Evolutionary conservation across 2,797 vertebrate species (phyloP).

Genomic region (Eidolon dupreanum): DNA sequence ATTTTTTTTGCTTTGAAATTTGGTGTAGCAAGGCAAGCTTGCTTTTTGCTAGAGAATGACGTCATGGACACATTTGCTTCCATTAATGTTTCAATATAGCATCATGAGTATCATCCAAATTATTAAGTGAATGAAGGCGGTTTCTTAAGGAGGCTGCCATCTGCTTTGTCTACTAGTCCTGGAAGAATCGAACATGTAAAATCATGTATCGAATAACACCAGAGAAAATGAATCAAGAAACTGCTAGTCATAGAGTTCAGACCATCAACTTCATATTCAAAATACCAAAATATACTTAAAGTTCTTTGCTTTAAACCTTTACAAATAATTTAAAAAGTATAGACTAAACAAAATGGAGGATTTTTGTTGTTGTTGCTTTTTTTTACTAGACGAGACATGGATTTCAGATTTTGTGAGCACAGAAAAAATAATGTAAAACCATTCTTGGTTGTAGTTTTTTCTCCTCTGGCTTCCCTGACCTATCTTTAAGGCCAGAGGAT

Average conservation of each 20-base stretch:
- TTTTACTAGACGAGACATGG: neutral
- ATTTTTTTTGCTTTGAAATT: neutral
- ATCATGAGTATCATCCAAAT: neutral
- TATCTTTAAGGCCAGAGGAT: neutral
- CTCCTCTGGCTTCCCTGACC: neutral
- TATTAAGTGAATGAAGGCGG: constrained; percentile 8
- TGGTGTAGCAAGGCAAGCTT: neutral
- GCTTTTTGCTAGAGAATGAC: neutral
- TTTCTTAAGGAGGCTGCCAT: neutral
- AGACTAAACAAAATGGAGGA: neutral
- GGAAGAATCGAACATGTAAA: neutral
- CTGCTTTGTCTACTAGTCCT: neutral
- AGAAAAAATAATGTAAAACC: constrained; percentile 19
- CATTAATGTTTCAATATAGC: neutral
- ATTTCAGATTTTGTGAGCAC: constrained; percentile 37
- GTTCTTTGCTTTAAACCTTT: constrained; percentile 34
- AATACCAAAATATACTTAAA: neutral
- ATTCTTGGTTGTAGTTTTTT: neutral
- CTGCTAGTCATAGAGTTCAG: neutral
- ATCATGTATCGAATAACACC: neutral
- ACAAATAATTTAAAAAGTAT: constrained; percentile 10
- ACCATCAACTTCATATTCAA: neutral
- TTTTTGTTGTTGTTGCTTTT: neutral
- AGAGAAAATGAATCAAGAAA: neutral
- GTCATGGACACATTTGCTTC: neutral